Evolutionary conservation across 2,113 vertebrate genomes (phyloP).

Genomic region (Theristicus caerulescens): DNA sequence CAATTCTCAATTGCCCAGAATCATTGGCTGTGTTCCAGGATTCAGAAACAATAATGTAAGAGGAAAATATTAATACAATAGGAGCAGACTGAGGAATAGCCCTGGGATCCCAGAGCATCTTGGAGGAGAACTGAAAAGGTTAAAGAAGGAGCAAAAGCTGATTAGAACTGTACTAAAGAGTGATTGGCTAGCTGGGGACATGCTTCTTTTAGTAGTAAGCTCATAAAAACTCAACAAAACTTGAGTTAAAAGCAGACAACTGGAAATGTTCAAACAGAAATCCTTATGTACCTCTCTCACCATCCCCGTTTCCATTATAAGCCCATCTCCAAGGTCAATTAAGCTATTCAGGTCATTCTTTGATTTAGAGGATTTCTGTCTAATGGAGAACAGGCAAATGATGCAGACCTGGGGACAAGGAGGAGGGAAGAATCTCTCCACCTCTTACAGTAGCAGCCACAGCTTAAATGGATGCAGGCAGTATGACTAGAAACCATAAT

Average conservation of each 20-base stretch:
- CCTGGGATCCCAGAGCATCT: neutral
- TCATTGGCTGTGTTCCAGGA: neutral
- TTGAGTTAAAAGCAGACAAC: neutral
- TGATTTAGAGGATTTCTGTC: neutral
- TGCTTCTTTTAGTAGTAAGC: neutral
- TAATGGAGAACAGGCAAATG: neutral
- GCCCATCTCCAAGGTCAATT: neutral
- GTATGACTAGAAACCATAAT: neutral
- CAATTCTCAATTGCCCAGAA: neutral
- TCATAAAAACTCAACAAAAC: neutral
- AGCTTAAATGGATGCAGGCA: neutral
- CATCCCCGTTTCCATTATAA: neutral
- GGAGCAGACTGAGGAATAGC: neutral
- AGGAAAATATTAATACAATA: neutral
- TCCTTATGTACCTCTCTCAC: neutral
- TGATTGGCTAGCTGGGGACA: neutral
- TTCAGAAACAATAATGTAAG: neutral
- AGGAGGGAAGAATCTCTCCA: neutral
- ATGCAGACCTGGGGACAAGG: neutral
- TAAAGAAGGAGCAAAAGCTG: neutral
- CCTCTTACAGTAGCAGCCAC: neutral
- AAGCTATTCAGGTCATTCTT: neutral
- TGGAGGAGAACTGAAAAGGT: neutral
- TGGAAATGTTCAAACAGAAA: conserved; percentile 6
- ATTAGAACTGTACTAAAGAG: neutral